Evolutionary conservation across 2,797 vertebrate genomes (phyloP).

Genomic region (Macrochelys suwanniensis): DNA sequence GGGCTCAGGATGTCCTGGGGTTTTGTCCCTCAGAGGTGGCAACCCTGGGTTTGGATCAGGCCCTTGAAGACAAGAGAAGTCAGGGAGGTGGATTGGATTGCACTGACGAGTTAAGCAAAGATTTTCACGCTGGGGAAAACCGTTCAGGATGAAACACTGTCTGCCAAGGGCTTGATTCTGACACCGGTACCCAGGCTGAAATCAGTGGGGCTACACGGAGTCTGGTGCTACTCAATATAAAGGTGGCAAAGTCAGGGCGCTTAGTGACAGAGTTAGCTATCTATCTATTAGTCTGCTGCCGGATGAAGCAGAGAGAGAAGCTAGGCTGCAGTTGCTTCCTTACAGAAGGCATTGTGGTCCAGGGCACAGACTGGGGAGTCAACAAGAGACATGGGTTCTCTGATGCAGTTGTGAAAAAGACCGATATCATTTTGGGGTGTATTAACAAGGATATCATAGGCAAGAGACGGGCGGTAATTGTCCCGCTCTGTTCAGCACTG

Average conservation of each 20-base stretch:
- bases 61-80: too few relatives aligned
- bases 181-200: neutral
- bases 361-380: neutral
- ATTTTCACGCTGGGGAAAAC: neutral
- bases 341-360: slow-evolving; percentile 31
- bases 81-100: neutral
- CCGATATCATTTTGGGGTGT: too few relatives aligned
- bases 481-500: too few relatives aligned
- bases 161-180: slow-evolving; percentile 10
- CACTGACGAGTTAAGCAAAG: slow-evolving; percentile 10
- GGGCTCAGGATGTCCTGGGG: neutral
- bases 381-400: neutral
- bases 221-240: neutral
- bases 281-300: slow-evolving; percentile 8
- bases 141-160: neutral
- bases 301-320: slow-evolving; percentile 8
- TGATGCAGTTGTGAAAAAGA: too few relatives aligned
- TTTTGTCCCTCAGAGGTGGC: neutral
- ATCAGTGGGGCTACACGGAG: neutral
- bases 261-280: neutral
- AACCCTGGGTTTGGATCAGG: too few relatives aligned
- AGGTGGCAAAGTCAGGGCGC: neutral
- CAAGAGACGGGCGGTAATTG: too few relatives aligned
- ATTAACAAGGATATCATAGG: too few relatives aligned
- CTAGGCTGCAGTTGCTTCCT: neutral